Percentiles rank a stretch among this genome's conserved stretches.
Evolutionary conservation across 1,140 invertebrate genomes (phyloP).

Genomic region (Asobara japonica): DNA sequence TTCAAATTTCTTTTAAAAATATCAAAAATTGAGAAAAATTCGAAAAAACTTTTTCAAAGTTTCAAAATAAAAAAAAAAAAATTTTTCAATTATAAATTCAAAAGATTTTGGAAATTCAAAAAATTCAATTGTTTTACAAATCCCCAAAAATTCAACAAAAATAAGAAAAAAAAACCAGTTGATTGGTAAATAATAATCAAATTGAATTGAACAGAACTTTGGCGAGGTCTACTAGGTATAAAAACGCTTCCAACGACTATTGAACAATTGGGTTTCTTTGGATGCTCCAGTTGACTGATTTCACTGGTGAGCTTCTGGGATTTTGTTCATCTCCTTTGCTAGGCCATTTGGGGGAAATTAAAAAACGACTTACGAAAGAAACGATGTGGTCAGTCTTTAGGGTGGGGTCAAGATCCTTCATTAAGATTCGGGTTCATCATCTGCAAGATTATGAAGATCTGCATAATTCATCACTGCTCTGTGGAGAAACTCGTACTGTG

Average conservation of each 20-base stretch:
- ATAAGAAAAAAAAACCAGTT: too few species aligned
- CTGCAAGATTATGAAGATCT: constrained; percentile 80
- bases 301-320: neutral
- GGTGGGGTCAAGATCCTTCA: constrained; percentile 31
- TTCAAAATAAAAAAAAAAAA: too few species aligned
- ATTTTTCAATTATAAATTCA: too few species aligned
- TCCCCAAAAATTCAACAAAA: too few species aligned
- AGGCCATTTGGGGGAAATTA: constrained; percentile 14
- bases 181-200: too few species aligned
- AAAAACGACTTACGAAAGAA: constrained; percentile 26
- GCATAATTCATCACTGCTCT: constrained; percentile 90
- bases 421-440: constrained; percentile 64
- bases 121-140: too few species aligned
- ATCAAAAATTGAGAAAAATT: too few species aligned
- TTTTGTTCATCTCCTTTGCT: neutral
- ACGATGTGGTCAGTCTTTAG: constrained; percentile 33
- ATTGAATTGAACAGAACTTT: too few species aligned
- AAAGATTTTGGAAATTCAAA: too few species aligned
- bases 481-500: constrained; percentile 92
- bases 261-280: constrained; percentile 19
- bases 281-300: constrained; percentile 12
- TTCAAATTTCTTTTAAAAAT: too few species aligned
- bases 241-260: neutral
- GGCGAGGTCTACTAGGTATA: neutral
- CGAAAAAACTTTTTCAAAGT: too few species aligned